These are phyloP conservation scores for Ara ararauna DNA, from an alignment of 2,797 vertebrate genomes.

Conservation along the genomic window DNA sequence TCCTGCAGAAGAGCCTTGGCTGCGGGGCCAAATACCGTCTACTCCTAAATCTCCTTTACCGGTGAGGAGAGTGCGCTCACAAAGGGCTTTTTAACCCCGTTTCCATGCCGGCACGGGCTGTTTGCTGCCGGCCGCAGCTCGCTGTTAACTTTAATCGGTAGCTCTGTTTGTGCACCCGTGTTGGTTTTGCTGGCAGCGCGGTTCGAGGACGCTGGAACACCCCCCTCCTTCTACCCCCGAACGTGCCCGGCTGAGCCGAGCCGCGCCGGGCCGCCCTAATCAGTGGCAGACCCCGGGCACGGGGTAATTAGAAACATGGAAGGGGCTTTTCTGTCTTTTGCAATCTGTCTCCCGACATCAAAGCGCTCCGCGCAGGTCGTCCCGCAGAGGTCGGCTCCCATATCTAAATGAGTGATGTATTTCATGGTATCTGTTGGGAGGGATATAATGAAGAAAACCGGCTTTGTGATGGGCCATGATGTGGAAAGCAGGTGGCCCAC, in stretches of 20 bases:
- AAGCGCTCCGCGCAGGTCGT: slow-evolving; percentile 36
- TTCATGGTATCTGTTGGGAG: slow-evolving; percentile 47
- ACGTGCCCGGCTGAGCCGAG: neutral
- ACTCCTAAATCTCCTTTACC: neutral
- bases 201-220: neutral
- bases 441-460: slow-evolving; percentile 42
- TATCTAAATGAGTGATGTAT: slow-evolving; percentile 60
- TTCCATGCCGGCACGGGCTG: neutral
- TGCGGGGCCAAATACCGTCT: neutral
- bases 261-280: neutral
- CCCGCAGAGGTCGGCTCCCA: slow-evolving; percentile 53
- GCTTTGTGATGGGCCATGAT: slow-evolving; percentile 30
- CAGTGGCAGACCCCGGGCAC: slow-evolving; percentile 42
- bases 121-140: slow-evolving; percentile 51
- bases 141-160: slow-evolving; percentile 57
- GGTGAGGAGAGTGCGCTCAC: neutral
- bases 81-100: neutral
- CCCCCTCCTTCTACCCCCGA: neutral
- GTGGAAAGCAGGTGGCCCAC: slow-evolving; percentile 38
- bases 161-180: slow-evolving; percentile 54
- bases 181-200: slow-evolving; percentile 26
- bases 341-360: slow-evolving; percentile 64
- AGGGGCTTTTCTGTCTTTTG: slow-evolving; percentile 46
- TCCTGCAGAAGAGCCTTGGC: neutral
- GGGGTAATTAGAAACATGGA: slow-evolving; percentile 68